Evolutionary conservation across 2,888 invertebrate species (phyloP).

Genomic region (Synergus itoensis): DNA sequence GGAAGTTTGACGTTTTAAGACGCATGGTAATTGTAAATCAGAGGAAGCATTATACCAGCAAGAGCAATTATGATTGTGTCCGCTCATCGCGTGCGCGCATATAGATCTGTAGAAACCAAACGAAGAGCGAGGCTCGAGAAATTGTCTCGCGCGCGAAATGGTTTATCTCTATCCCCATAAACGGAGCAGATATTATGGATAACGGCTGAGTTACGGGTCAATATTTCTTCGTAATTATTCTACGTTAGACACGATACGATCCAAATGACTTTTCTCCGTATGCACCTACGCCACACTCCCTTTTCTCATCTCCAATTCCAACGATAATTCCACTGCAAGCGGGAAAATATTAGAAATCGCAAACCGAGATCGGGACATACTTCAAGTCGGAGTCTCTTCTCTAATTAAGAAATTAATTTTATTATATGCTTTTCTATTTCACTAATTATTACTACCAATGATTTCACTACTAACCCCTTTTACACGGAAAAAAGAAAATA

Average conservation of each 20-base stretch:
- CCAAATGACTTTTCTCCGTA: constrained; percentile 34
- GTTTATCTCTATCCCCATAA: constrained; percentile 59
- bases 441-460: too few species aligned
- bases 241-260: constrained; percentile 42
- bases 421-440: too few species aligned
- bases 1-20: neutral
- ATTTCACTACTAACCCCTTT: too few species aligned
- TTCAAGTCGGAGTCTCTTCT: neutral
- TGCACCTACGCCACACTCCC: constrained; percentile 11
- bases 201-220: constrained; percentile 58
- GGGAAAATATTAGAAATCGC: constrained; percentile 22
- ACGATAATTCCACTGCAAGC: constrained; percentile 26
- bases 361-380: neutral
- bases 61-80: constrained; percentile 46
- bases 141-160: constrained; percentile 46
- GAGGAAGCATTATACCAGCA: constrained; percentile 6
- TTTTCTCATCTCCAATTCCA: constrained; percentile 18
- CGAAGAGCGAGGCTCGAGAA: neutral
- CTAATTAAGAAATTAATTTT: neutral
- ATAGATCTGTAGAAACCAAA: constrained; percentile 15
- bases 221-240: constrained; percentile 63
- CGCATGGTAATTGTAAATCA: constrained; percentile 34
- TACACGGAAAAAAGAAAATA: too few species aligned
- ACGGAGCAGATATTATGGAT: constrained; percentile 58
- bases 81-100: constrained; percentile 40